Base-by-base conservation (phyloP, 37 sponge, comb jelly and placozoan genomes). In the Petrosia ficiformis region DNA sequence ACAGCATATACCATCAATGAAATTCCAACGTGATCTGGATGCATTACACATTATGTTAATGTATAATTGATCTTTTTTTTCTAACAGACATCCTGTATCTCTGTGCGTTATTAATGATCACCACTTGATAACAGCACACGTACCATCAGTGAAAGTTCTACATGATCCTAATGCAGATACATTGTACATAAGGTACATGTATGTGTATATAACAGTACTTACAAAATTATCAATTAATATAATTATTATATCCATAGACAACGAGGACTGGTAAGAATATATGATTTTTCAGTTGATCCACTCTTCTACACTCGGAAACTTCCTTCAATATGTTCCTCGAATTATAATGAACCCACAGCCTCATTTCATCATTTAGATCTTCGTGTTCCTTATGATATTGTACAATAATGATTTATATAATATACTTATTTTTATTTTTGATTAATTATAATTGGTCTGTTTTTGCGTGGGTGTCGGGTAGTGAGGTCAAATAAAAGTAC, bases 251-350 rank as follows among this genome's bases (percentile, higher is more conserved):
- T 35, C 33, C 22, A 70, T 26, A 71, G 90, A 30, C 72, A 76
- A 44, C 65, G 73, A 26, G 92, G 92, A 26, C 71, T 82, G 37
- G 36, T 91, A 1, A 58, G 86, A 10, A 80, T 91, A 39, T 64
- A 75, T 32, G 92, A 91, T 63, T 91, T 91, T 37, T 86, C 92
- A 24, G 77, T 86, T 32, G 70, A 84, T 43, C 82, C 92, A 30
- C 75, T 73, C 36, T n/a, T n/a, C n/a, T n/a, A n/a, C n/a, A 85
- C 82, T 33, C 57, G 28, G 3, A 26, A 64, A 30, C 79, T 91
- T 10, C 92, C 92, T 22, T 82, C 88, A 30, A 78, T 91, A 32
- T 91, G 92, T 68, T 86, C 84, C n/a, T 86, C 87, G 26, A 60
- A 32, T 6, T 91, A 86, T 68, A 73, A 91, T 36, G 92, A 91